Percentiles rank a stretch among this genome's conserved stretches.
These are phyloP conservation scores for Nyctereutes procyonoides DNA, from an alignment of 2,113 vertebrate species.

Conservation along the genomic window DNA sequence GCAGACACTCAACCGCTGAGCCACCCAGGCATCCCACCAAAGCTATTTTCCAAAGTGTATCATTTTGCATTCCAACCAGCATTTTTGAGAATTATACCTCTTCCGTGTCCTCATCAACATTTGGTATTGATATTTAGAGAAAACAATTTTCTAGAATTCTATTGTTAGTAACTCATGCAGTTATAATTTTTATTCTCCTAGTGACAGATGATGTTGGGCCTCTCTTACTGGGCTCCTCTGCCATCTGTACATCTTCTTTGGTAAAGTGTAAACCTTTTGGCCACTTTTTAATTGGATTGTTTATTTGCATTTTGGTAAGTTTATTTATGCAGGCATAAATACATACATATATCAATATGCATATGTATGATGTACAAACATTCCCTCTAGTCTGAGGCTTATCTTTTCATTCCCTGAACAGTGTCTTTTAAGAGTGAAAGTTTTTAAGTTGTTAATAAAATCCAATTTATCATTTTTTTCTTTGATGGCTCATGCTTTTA, in stretches of 20 bases:
- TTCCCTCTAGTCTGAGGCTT: neutral
- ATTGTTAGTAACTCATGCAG: neutral
- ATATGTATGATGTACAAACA: neutral
- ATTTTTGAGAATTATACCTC: neutral
- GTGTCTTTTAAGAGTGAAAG: neutral
- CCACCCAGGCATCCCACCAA: too few relatives aligned
- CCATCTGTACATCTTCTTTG: neutral
- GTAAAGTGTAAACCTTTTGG: neutral
- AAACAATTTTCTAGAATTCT: neutral
- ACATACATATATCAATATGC: neutral
- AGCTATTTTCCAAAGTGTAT: neutral
- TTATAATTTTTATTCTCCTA: slow-evolving; percentile 11
- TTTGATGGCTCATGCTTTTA: neutral
- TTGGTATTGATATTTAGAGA: neutral
- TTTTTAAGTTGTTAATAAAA: neutral
- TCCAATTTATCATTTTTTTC: neutral
- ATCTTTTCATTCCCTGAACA: neutral
- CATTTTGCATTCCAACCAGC: neutral
- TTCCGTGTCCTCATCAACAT: neutral
- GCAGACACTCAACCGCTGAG: too few relatives aligned
- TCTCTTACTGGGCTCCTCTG: neutral
- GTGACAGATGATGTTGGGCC: neutral
- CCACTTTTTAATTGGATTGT: neutral
- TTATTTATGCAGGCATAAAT: neutral
- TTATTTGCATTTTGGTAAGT: neutral